Evolutionary conservation across 2,113 vertebrate genomes (phyloP).

Genomic region (Cephalopholis sonnerati): DNA sequence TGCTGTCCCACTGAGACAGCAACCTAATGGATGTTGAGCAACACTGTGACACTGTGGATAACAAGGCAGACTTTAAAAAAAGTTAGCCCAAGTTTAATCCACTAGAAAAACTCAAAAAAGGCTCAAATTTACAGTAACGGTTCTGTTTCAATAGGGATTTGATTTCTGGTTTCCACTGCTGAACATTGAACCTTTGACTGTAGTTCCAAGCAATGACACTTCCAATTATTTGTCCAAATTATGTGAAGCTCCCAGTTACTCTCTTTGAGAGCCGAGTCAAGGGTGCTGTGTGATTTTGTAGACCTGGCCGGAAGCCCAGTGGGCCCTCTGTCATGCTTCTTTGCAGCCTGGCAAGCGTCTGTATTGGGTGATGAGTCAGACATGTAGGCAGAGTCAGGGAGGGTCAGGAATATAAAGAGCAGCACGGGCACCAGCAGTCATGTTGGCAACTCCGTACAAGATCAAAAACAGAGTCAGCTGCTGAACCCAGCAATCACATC

Average conservation of each 20-base stretch:
- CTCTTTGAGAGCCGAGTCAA: conserved; percentile 39
- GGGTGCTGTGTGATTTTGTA: conserved; percentile 30
- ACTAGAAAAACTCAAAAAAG: background rate
- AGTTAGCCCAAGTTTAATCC: background rate
- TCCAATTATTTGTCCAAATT: conserved; percentile 9
- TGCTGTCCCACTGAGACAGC: conserved; percentile 39
- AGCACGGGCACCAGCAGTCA: conserved; percentile 6
- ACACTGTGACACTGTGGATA: conserved; percentile 14
- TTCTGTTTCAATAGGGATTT: background rate
- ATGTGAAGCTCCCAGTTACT: conserved; percentile 27
- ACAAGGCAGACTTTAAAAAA: conserved; percentile 39
- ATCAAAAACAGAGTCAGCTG: conserved; percentile 42
- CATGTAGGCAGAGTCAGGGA: conserved; percentile 40
- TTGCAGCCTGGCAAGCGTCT: conserved; percentile 29
- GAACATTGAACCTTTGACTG: background rate
- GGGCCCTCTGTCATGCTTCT: conserved; percentile 42
- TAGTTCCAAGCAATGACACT: background rate
- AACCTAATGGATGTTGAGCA: conserved; percentile 30
- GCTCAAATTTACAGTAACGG: background rate
- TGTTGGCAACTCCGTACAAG: conserved; percentile 41
- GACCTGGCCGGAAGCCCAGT: conserved; percentile 32
- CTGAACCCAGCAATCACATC: conserved; percentile 20
- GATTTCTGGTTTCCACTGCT: conserved; percentile 10
- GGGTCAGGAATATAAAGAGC: conserved; percentile 53
- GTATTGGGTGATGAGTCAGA: conserved; percentile 55